Conservation (phyloP, 1,140 invertebrate genomes). For the Trichomalopsis sarcophagae region DNA sequence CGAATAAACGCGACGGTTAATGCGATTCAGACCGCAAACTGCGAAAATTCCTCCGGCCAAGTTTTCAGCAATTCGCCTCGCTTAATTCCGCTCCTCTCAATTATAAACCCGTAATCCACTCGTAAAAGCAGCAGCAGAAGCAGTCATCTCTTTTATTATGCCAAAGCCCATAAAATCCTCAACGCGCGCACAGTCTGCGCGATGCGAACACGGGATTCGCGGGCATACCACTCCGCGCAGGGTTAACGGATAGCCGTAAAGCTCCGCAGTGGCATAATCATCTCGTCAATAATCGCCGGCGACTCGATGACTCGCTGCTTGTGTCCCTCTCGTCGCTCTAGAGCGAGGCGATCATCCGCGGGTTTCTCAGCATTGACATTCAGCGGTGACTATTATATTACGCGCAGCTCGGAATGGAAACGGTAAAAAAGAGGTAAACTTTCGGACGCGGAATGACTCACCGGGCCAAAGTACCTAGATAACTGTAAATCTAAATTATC, state of each 20-base stretch:
- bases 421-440: not conserved
- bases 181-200: not conserved
- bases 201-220: slow-evolving; percentile 21
- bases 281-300: slow-evolving; percentile 29
- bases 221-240: slow-evolving; percentile 29
- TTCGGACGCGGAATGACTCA: not conserved
- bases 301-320: slow-evolving; percentile 16
- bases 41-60: no score
- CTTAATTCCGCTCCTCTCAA: slow-evolving; percentile 24
- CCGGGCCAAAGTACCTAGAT: not conserved
- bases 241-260: slow-evolving; percentile 38
- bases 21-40: no score
- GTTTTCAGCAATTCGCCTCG: not conserved
- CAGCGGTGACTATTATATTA: not conserved
- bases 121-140: slow-evolving; percentile 33
- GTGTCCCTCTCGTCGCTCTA: not conserved
- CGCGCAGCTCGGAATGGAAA: not conserved
- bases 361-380: not conserved
- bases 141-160: slow-evolving; percentile 43
- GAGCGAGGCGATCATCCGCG: not conserved
- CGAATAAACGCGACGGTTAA: not conserved
- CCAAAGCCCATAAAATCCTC: slow-evolving; percentile 37
- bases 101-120: slow-evolving; percentile 46
- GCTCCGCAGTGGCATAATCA: slow-evolving; percentile 4
- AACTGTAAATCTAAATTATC: not conserved